Conservation (phyloP, 2,888 invertebrate genomes). For the Drosophila limbata region DNA sequence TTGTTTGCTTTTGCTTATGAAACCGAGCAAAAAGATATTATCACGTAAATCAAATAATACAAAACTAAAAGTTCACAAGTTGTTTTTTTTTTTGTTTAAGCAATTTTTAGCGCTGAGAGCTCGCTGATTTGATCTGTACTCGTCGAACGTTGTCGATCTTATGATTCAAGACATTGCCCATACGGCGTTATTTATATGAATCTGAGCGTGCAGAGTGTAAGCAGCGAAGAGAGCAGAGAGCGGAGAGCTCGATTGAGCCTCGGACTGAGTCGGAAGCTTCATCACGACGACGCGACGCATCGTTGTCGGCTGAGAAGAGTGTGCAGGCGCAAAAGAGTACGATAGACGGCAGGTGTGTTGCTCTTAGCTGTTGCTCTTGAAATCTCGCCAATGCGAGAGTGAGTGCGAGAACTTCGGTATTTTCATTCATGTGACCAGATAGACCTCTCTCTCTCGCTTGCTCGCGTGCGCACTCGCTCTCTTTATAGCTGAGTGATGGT, state of each 20-base stretch:
- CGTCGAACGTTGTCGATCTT: slow-evolving; percentile 85
- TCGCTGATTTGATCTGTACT: slow-evolving; percentile 72
- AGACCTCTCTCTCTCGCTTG: slow-evolving; percentile 35
- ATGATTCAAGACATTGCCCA: slow-evolving; percentile 83
- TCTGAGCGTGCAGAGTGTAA: slow-evolving; percentile 36
- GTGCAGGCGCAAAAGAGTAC: slow-evolving; percentile 57
- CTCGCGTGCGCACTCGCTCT: slow-evolving; percentile 12
- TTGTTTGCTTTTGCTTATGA: slow-evolving; percentile 44
- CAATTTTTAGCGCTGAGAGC: slow-evolving; percentile 22
- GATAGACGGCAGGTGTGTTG: slow-evolving; percentile 69
- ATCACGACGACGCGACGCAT: slow-evolving; percentile 66
- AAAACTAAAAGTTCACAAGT: slow-evolving; percentile 42
- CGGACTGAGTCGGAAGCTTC: slow-evolving; percentile 83
- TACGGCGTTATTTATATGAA: slow-evolving; percentile 65
- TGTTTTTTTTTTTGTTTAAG: background rate
- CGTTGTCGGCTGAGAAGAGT: slow-evolving; percentile 31
- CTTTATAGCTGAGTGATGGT: slow-evolving; percentile 33
- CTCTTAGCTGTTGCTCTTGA: slow-evolving; percentile 68
- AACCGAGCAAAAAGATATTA: slow-evolving; percentile 43
- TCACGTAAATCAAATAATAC: slow-evolving; percentile 43
- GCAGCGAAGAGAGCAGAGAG: slow-evolving; percentile 18
- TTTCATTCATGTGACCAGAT: slow-evolving; percentile 68
- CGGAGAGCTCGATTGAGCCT: slow-evolving; percentile 16
- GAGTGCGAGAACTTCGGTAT: slow-evolving; percentile 42
- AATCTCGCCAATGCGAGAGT: slow-evolving; percentile 45